Evolutionary conservation across 2,113 vertebrate genomes (phyloP).

Genomic region (Myiozetetes cayanensis): DNA sequence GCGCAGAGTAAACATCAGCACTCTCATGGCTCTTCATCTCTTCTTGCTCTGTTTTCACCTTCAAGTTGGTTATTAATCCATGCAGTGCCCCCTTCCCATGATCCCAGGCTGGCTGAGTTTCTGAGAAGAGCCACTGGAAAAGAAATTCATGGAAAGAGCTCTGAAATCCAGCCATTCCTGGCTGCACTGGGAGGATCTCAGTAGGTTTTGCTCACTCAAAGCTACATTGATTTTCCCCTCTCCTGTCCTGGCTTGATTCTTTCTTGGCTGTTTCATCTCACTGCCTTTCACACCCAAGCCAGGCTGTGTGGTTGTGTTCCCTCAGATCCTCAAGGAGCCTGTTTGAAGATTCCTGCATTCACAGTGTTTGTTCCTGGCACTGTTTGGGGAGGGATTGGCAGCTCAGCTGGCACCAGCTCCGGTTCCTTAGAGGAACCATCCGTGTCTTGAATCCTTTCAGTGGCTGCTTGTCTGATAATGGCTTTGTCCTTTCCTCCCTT

Average conservation of each 20-base stretch:
- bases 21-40: not conserved
- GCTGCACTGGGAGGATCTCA: not conserved
- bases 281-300: not conserved
- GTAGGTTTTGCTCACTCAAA: not conserved
- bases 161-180: not conserved
- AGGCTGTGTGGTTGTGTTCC: not conserved
- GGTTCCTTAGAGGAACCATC: not conserved
- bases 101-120: not conserved
- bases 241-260: rapidly evolving
- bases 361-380: not conserved
- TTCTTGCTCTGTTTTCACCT: not conserved
- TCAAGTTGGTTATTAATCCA: not conserved
- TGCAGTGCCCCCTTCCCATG: not conserved
- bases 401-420: not conserved
- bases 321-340: not conserved
- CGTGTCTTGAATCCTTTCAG: not conserved
- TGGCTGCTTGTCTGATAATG: not conserved
- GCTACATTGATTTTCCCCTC: not conserved
- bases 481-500: not conserved
- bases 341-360: not conserved
- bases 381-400: not conserved
- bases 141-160: not conserved
- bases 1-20: not conserved
- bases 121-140: not conserved
- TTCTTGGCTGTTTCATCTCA: not conserved